Percentiles rank a stretch among this genome's conserved stretches.
Conservation (phyloP, 2,888 invertebrate species). For the Xestia c-nigrum region DNA sequence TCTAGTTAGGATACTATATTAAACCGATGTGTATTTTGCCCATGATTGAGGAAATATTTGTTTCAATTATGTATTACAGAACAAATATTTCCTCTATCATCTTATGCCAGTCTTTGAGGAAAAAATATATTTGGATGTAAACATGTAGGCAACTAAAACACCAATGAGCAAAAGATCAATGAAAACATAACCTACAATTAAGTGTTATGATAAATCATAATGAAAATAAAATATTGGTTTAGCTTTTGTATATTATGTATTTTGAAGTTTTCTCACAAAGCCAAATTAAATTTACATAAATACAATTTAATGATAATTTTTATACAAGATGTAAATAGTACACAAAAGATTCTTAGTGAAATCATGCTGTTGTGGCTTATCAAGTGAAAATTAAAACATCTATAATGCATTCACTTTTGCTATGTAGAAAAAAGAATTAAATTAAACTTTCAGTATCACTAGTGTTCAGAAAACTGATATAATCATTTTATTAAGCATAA, state of each 20-base stretch:
- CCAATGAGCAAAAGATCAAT: conserved; percentile 29
- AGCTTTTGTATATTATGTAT: conserved; percentile 90
- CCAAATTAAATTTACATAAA: conserved; percentile 90
- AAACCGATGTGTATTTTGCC: conserved; percentile 1
- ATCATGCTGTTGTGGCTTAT: conserved; percentile 79
- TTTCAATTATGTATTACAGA: not conserved
- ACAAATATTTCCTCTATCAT: not conserved
- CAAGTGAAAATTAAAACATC: conserved; percentile 77
- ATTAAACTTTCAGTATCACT: conserved; percentile 82
- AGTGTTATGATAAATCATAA: not conserved
- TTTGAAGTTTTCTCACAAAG: conserved; percentile 90
- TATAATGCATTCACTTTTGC: conserved; percentile 79
- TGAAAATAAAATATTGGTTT: conserved; percentile 87
- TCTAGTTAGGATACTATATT: not conserved
- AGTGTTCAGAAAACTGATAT: conserved; percentile 85
- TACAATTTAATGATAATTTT: conserved; percentile 89
- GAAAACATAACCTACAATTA: conserved; percentile 50
- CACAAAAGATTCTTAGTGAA: conserved; percentile 86
- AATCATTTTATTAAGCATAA: conserved; percentile 72
- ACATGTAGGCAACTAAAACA: not conserved
- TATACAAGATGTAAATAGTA: conserved; percentile 89
- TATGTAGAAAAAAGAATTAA: conserved; percentile 77
- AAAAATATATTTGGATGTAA: conserved; percentile 20
- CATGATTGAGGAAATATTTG: conserved; percentile 35
- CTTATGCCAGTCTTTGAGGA: conserved; percentile 13